Base-by-base conservation (phyloP, 2,888 invertebrate species). In the Melangyna quadrimaculata region DNA sequence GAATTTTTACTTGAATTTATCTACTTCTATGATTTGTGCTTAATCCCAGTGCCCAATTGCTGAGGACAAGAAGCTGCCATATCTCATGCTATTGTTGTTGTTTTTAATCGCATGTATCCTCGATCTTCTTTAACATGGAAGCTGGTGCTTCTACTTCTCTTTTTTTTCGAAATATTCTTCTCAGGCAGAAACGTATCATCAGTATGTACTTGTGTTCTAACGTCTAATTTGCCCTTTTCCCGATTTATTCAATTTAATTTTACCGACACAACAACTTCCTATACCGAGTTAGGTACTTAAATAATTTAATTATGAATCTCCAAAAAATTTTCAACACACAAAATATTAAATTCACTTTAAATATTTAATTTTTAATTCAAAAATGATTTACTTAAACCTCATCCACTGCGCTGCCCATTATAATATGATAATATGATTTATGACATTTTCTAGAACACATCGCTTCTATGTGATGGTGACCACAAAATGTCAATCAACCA, bases 401-500 rank as follows among this genome's bases (percentile, higher is more conserved):
- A 2, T 51, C 24, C 24, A 48, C 10, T 48, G 43, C 14, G 0
- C 14, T 24, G 6, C 14, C 22, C 24, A 51, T 24, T 48, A 22
- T 22, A 0, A 19, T 48, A 22, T 22, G 3, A 24, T 24, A 51
- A 65, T 1, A 17, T 40, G 43, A 65, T 67, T 63, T 27, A 43
- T 40, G 27, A 40, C 10, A 43, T 63, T 63, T 43, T 63, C 24
- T 37, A 43, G 63, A 43, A n/a, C n/a, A 40, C 24, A 43, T 63
- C 27, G 1, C 27, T 43, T 59, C 17, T 63, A 24, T 43, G n/a
- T n/a, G n/a, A n/a, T n/a, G n/a, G n/a, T n/a, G n/a, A 65, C 45
- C 65, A 48, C 48, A 45, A 48, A 65, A 65, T 65, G 48, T n/a
- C 65, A 65, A 45, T 65, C 45, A 65, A 48, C 48, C 27, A 32